Percentiles rank a stretch among this genome's conserved stretches.
Evolutionary conservation across 2,797 vertebrate species (phyloP).

Genomic region (Sebastolobus alascanus): DNA sequence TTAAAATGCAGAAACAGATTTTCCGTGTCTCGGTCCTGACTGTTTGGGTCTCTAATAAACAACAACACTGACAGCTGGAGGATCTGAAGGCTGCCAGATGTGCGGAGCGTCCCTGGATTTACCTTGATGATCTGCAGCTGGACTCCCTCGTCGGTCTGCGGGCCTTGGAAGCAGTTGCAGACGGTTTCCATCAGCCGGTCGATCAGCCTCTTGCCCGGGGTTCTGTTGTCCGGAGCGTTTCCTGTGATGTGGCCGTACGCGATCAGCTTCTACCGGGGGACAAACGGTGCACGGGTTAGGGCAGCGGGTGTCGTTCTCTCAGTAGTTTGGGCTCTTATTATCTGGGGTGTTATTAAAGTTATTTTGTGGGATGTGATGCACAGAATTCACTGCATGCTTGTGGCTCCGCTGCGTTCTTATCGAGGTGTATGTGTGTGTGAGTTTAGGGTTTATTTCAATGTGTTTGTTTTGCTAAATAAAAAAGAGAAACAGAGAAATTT

Average conservation of each 20-base stretch:
- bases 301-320: not conserved
- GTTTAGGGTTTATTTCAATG: not conserved
- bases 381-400: not conserved
- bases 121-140: conserved; percentile 99
- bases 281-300: conserved; percentile 5
- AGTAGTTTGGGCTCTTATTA: not conserved
- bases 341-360: not conserved
- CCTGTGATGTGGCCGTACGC: conserved; percentile 98
- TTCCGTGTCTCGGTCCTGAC: not conserved
- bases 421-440: not conserved
- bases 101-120: not conserved
- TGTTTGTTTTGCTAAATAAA: not conserved
- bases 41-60: not conserved
- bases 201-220: conserved; percentile 93
- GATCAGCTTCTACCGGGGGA: conserved; percentile 91
- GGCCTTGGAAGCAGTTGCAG: conserved; percentile 97
- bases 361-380: not conserved
- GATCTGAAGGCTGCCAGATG: conserved; percentile 26
- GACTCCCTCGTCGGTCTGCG: conserved; percentile 97
- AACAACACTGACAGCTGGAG: conserved; percentile 20
- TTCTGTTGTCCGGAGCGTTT: conserved; percentile 93
- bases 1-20: not conserved
- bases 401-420: not conserved
- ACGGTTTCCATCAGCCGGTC: conserved; percentile 96
- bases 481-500: not conserved